Evolutionary conservation across 2,888 invertebrate genomes (phyloP).

Genomic region (Phanerotoma sp.): DNA sequence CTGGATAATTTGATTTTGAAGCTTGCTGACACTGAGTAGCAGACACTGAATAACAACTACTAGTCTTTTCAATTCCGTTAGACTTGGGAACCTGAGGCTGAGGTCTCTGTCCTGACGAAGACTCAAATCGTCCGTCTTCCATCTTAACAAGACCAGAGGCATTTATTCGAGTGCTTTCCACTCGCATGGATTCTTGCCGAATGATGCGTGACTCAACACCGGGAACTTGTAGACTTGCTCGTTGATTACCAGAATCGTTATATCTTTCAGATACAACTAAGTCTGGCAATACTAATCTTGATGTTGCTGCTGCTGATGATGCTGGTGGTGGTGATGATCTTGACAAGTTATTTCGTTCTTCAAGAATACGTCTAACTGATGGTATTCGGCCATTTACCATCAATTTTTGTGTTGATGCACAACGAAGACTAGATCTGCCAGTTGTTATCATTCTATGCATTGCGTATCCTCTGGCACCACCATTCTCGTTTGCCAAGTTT

Average conservation of each 20-base stretch:
- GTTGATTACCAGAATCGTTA: constrained; percentile 50
- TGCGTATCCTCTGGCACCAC: constrained; percentile 42
- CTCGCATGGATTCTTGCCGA: constrained; percentile 51
- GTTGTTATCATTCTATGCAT: constrained; percentile 50
- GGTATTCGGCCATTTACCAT: constrained; percentile 58
- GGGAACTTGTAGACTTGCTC: constrained; percentile 51
- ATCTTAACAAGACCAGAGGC: constrained; percentile 38
- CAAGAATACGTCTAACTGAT: constrained; percentile 46
- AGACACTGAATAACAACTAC: constrained; percentile 21
- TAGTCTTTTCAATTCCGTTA: constrained; percentile 29
- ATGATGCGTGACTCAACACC: constrained; percentile 49
- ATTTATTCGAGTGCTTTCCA: constrained; percentile 42
- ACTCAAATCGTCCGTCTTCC: constrained; percentile 38
- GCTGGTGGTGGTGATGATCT: constrained; percentile 48
- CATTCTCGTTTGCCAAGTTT: constrained; percentile 43
- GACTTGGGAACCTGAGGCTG: constrained; percentile 45
- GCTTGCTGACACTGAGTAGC: constrained; percentile 1
- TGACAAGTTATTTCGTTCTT: constrained; percentile 38
- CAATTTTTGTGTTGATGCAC: constrained; percentile 58
- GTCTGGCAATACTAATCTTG: constrained; percentile 48
- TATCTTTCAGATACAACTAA: constrained; percentile 47
- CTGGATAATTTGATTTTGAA: constrained; percentile 40
- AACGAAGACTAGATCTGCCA: constrained; percentile 58
- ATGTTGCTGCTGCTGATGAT: too few relatives aligned
- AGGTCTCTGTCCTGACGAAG: constrained; percentile 49